Base-by-base conservation (phyloP, 2,797 vertebrate genomes). In the Myiothlypis chrysogaster region DNA sequence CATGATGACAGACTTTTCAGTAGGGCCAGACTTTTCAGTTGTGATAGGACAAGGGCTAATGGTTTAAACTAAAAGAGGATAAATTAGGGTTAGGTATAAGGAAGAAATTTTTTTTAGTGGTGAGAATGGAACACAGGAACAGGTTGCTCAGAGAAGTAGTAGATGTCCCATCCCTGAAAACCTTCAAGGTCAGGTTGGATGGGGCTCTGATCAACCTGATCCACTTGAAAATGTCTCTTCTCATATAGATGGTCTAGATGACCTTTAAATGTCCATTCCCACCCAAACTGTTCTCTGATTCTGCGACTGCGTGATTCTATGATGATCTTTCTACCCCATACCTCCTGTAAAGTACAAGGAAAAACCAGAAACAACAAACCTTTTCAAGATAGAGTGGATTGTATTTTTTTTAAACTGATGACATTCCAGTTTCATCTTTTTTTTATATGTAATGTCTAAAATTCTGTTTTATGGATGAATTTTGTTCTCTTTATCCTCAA, bases 71-170 rank as follows among this genome's bases (percentile, higher is more conserved):
- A 35, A 68, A 57, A 47, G 21, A 52, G 2, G 6, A 11, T 16
- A 83, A 28, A 66, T 43, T 37, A 4, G 25, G 13, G 43, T 2
- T 30, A 70, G 5, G 19, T 35, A 52, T 12, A 50, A 57, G 10
- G 30, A 69, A 56, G 5, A 53, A 4, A 1, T 1, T n/a, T 10
- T 1, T 52, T 30, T 56, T 44, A 57, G 16, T 3, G 0, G 3
- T 23, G 7, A 4, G 5, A 1, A 4, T 55, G 24, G 21, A 53
- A 32, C 12, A 66, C 7, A 61, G 61, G 10, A 9, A 28, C 3
- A 79, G 8, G 7, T 39, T 76, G 2, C 14, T 9, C 21, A 79
- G 30, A 59, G 20, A 46, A 6, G 12, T 34, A 12, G 14, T 12
- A 25, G 14, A 27, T 50, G 4, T 5, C 14, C 15, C n/a, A 28